These are phyloP conservation scores for Crypturellus tataupa DNA, from an alignment of 2,797 vertebrate genomes.

Conservation along the genomic window DNA sequence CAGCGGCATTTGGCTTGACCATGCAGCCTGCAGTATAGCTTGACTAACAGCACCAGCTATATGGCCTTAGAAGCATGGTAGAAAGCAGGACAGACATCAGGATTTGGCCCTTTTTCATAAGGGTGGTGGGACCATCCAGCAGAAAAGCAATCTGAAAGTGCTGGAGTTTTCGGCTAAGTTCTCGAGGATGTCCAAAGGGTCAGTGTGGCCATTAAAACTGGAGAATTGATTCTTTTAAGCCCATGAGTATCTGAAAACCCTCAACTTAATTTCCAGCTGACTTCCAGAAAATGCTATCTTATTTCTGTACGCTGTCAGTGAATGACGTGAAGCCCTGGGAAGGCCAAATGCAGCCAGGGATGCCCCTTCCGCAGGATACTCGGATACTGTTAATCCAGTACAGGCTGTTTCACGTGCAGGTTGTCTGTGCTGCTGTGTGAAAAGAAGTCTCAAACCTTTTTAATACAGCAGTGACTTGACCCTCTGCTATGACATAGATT, in stretches of 20 bases:
- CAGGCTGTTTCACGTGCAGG: background rate
- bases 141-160: background rate
- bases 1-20: constrained; percentile 24
- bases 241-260: background rate
- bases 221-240: background rate
- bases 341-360: background rate
- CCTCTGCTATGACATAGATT: background rate
- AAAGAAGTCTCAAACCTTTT: background rate
- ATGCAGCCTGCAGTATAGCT: constrained; percentile 1
- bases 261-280: background rate
- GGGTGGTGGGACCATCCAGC: background rate
- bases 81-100: background rate
- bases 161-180: background rate
- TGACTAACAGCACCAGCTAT: background rate
- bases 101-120: background rate
- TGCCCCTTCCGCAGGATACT: background rate
- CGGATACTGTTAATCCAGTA: background rate
- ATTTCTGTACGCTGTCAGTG: background rate
- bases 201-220: background rate
- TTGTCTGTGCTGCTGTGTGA: background rate
- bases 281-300: background rate
- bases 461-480: constrained; percentile 13
- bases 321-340: background rate
- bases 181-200: background rate
- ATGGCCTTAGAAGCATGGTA: background rate